Base-by-base conservation (phyloP, 2,113 vertebrate genomes). In the Corythornis madagascariensis region DNA sequence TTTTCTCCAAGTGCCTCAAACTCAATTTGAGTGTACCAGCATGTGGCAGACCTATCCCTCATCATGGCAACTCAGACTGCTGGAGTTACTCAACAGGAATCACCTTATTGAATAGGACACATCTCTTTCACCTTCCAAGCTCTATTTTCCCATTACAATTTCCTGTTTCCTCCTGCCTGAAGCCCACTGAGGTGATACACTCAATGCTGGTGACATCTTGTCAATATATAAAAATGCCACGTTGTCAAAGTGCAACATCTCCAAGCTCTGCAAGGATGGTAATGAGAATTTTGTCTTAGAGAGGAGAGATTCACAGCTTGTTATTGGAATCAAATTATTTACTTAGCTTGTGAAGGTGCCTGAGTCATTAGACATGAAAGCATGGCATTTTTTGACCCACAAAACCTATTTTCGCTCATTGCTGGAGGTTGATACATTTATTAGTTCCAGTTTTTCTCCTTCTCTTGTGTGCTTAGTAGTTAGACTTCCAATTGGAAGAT, bases 251-350 rank as follows among this genome's bases (percentile, higher is more conserved):
- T 53, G 38, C 85, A 91, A 7, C 7, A 2, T 59, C 60, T 95
- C 53, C 5, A 28, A 89, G 78, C 60, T 10, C 5, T 89, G 74
- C 84, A 31, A 66, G 47, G 64, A 73, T 76, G 35, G 55, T 94
- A 93, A 92, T 92, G 71, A 93, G 94, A 89, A 84, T 82, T 93
- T 87, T 85, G 75, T 85, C 78, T 95, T 71, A 78, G 65, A 73
- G 50, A 87, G 43, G 72, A 77, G 63, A 87, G 78, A 69, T 93
- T 90, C 8, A 4, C 45, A 78, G 66, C 61, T 74, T 78, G 72
- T 91, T 80, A 83, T 11, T 94, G 74, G 71, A 94, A 87, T 93
- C 64, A 90, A 92, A 73, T 94, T 73, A 90, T 89, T 84, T 86
- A 91, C 71, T 89, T 92, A 76, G 47, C 64, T 90, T 79, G 45